Base-by-base conservation (phyloP, 1,140 invertebrate species). In the Ceratosolen fusciceps region DNA sequence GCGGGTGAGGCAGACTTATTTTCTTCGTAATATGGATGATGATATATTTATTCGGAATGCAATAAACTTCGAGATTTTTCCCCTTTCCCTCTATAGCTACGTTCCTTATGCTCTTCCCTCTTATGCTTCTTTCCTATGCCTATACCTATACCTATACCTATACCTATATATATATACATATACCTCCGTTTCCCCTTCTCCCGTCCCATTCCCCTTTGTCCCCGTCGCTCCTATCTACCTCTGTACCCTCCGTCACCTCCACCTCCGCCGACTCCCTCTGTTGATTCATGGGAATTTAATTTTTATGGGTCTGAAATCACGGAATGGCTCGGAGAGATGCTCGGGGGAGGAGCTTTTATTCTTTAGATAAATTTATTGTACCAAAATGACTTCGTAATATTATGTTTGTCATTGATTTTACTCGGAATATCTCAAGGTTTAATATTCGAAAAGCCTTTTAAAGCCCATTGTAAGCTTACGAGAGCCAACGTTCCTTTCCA, bases 21-120 rank as follows among this genome's bases (percentile, higher is more conserved):
- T 54, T 67, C 70, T 26, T 52, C 70, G 70, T 73, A 79, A 79
- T 79, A 49, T 71, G 58, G 56, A 72, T 34, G 77, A 79, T 74
- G 60, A 79, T 79, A 73, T 73, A 79, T 67, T 74, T 74, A 79
- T 72, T 60, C 71, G 60, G n/a, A 49, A 74, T 74, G 67, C 76
- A 78, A 77, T 77, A 77, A 77, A 70, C 37, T 37, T 29, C 4
- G 34, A 34, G 31, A 21, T n/a, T 14, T 9, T 43, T 60, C 21
- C 14, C 10, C 39, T 47, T 47, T 43, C 12, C 47, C 24, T 26
- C 52, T 54, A n/a, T n/a, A n/a, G n/a, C n/a, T n/a, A n/a, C n/a
- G n/a, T n/a, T n/a, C n/a, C n/a, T n/a, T n/a, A n/a, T n/a, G n/a
- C n/a, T n/a, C n/a, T n/a, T n/a, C n/a, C n/a, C n/a, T n/a, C n/a